These are phyloP conservation scores for Microcebus griseorufus DNA, from an alignment of 2,113 vertebrate genomes.

Conservation along the genomic window DNA sequence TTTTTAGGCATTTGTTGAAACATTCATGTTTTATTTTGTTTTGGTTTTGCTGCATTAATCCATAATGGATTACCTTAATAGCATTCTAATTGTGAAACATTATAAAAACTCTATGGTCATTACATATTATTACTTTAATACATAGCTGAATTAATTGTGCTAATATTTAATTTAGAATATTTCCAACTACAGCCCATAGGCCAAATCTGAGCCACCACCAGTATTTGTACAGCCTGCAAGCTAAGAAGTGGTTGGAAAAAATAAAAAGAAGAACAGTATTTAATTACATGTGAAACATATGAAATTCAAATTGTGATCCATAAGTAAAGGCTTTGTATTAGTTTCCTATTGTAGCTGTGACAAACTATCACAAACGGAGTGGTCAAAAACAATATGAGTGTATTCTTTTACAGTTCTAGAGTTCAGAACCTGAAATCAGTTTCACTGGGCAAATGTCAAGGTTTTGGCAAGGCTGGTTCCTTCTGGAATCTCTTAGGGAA, in stretches of 20 bases:
- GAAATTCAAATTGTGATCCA: background rate
- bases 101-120: background rate
- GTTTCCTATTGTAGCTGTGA: background rate
- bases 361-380: background rate
- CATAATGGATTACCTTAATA: background rate
- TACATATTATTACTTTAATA: background rate
- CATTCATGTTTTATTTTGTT: conserved; percentile 9
- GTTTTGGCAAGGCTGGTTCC: background rate
- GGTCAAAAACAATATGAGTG: background rate
- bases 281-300: background rate
- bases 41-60: background rate
- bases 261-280: background rate
- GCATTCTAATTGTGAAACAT: background rate
- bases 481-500: background rate
- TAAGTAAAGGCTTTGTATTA: background rate
- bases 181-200: background rate
- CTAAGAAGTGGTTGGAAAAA: background rate
- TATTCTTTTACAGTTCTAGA: background rate
- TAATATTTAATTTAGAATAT: background rate
- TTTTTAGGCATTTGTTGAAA: background rate
- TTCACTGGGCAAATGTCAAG: background rate
- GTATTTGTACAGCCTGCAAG: background rate
- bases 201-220: background rate
- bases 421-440: background rate
- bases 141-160: background rate